These are phyloP conservation scores for Cavia porcellus DNA, from an alignment of 2,113 vertebrate genomes.

Conservation along the genomic window DNA sequence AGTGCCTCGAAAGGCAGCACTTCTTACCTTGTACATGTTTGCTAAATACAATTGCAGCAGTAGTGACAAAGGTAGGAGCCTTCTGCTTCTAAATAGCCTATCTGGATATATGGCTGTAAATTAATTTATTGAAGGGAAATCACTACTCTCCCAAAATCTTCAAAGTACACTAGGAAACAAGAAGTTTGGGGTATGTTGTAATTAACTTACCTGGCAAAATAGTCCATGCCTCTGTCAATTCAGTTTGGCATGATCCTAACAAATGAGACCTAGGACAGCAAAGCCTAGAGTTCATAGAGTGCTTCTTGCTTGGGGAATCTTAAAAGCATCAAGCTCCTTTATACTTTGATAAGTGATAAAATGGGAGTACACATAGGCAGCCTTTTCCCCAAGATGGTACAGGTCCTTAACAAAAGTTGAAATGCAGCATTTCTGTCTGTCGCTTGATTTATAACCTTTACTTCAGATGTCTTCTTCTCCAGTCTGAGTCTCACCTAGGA, in stretches of 20 bases:
- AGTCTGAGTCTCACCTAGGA: not conserved
- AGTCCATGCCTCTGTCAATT: not conserved
- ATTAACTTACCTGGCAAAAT: not conserved
- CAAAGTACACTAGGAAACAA: not conserved
- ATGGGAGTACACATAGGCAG: not conserved
- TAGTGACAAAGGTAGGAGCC: not conserved
- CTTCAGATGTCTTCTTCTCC: not conserved
- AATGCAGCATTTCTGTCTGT: not conserved
- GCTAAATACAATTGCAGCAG: not conserved
- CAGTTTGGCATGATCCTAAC: not conserved
- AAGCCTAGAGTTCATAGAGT: not conserved
- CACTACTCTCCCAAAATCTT: conserved; percentile 35
- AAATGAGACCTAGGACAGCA: not conserved
- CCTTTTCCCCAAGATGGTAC: not conserved
- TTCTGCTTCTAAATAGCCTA: not conserved
- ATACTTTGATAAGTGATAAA: conserved; percentile 3
- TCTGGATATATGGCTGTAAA: not conserved
- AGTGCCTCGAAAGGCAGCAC: not conserved
- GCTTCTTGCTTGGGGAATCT: not conserved
- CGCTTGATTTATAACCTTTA: conserved; percentile 25
- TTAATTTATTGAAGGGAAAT: not conserved
- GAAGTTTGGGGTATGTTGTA: not conserved
- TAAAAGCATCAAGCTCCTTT: conserved; percentile 24
- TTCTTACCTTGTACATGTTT: not conserved
- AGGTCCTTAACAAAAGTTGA: conserved; percentile 26